Evolutionary conservation across 2,113 vertebrate species (phyloP), one percentile per base, ranked within the genome.

Genomic region (Sapayoa aenigma): DNA sequence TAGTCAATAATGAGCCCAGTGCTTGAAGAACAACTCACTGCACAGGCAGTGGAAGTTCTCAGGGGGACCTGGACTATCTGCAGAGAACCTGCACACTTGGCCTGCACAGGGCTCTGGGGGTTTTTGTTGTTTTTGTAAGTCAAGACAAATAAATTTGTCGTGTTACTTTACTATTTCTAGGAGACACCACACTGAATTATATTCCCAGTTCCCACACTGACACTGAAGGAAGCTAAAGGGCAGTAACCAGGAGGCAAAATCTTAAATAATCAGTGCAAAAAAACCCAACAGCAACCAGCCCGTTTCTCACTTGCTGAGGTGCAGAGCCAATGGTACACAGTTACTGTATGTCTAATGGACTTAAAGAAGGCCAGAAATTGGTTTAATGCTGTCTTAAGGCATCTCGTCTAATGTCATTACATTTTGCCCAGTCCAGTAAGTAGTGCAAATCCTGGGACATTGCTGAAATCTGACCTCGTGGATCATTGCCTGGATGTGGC

Each of bases 361-460:
- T 93, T 92, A 25, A 63, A 77, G 79, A 21, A 74, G 84, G 87
- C n/a, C 30, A 87, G 49, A 75, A 74, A 87, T 89, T 80, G 71
- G 81, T 89, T 93, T 85, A 87, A 69, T 30, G 86, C 63, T 95
- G 58, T 92, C 88, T 96, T 89, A 94, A 94, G 96, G 90, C 83
- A 73, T 53, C 86, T 82, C 69, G 10, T 89, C 71, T 82, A 62
- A 87, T 15, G 72, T 9, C 5, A 28, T 91, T 89, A 77, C 0
- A 0, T 77, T 67, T 37, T 82, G 13, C 33, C 67, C 93, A 62
- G 68, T 89, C 77, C 76, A 80, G 9, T 77, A 80, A 91, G 39
- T 12, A 87, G 65, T 76, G 85, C 60, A 94, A 82, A 93, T 68
- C 60, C 93, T 15, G 58, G 50, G 14, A 11, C 5, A 17, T 1